Evolutionary conservation across 2,113 vertebrate genomes (phyloP), one percentile per base, ranked within the genome.

Genomic region (Zosterops borbonicus): DNA sequence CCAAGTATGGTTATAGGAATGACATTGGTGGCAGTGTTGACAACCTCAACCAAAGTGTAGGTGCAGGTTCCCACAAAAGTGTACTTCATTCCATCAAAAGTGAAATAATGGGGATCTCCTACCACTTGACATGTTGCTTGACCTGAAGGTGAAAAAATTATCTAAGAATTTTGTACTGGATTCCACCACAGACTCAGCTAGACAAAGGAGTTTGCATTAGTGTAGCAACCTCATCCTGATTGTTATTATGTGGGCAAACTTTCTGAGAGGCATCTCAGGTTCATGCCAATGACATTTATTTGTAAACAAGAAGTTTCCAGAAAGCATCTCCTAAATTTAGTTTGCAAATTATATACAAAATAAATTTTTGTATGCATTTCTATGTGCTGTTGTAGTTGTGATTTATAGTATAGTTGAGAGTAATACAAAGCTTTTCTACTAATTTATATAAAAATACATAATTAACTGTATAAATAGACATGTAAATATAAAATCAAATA

Each of bases 31-130:
- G 71, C 35, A 24, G n/a, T 86, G 92, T 97, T 93, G 83, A 98
- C 98, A 47, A 98, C 96, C 65, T 98, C 95, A 92, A 99, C 98
- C 77, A 99, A 97, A 5, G 98, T 99, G 95, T 99, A 99, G n/a
- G 99, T 99, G 96, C 99, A 99, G 28, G 99, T 99, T 64, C 99
- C 99, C 98, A 99, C 97, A 83, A 98, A 99, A 25, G 98, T 99
- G 96, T 99, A 98, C 98, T 98, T 98, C 63, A 97, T 71, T 41
- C 98, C 96, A 84, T 99, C 99, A 88, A 99, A 99, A 60, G 99
- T 99, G 97, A 98, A 98, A 88, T 99, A 99, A 94, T 99, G 99
- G 63, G 99, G 98, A 92, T 99, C 99, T 86, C 99, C 99, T 42
- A 96, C 98, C 56, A 99, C 98, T 35, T 98, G 98, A 71, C 99